phyloP scores from a whole-genome alignment of 2,113 vertebrate genomes.

The Lagopus leucura region DNA sequence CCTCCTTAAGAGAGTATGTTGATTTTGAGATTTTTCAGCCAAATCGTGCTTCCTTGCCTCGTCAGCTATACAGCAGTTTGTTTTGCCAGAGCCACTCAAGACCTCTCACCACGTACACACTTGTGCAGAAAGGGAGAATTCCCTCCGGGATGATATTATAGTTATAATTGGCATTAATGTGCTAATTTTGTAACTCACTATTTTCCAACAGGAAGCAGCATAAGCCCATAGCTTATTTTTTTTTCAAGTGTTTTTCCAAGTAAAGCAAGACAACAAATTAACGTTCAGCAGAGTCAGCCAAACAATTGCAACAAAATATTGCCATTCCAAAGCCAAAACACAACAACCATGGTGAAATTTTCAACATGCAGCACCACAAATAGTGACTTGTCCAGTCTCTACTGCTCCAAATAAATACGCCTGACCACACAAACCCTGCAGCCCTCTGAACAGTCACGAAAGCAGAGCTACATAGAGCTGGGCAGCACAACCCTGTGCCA shows the following conservation, averaged over 20 bases:
- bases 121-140: not conserved
- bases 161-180: slow-evolving; percentile 51
- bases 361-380: not conserved
- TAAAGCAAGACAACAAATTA: slow-evolving; percentile 53
- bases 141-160: slow-evolving; percentile 18
- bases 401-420: not conserved
- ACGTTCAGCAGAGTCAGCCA: slow-evolving; percentile 43
- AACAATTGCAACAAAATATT: slow-evolving; percentile 47
- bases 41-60: not conserved
- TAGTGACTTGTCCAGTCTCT: not conserved
- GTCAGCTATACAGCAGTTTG: slow-evolving; percentile 1
- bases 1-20: not conserved
- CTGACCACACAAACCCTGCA: not conserved
- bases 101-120: slow-evolving; percentile 11
- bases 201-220: slow-evolving; percentile 58
- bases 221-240: slow-evolving; percentile 25
- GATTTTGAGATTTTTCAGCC: slow-evolving; percentile 12
- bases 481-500: too few species aligned
- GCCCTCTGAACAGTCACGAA: not conserved
- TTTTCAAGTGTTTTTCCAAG: slow-evolving; percentile 50
- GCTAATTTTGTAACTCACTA: slow-evolving; percentile 55
- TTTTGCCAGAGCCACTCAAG: not conserved
- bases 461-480: too few species aligned
- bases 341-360: not conserved
- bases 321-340: slow-evolving; percentile 36